A percentile compares a stretch with the other conserved stretches of the same genome.
Conservation (phyloP, 2,888 invertebrate genomes). For the Tiliacea aurago region DNA sequence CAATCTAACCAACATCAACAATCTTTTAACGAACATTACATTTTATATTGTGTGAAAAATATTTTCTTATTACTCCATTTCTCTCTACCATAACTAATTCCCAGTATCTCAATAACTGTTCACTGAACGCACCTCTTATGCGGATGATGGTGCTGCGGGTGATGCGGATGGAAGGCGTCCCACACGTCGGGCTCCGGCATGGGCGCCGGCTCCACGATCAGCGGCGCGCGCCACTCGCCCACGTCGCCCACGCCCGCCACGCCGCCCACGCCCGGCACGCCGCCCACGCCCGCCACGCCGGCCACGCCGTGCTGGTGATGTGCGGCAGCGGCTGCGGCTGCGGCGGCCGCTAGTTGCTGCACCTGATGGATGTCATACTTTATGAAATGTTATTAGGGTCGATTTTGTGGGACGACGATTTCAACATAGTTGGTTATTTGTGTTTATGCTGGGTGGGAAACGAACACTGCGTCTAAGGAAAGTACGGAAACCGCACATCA, state of each 20-base stretch:
- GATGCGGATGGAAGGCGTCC: constrained; percentile 84
- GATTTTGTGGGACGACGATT: constrained; percentile 1
- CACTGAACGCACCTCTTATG: constrained; percentile 79
- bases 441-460: constrained; percentile 9
- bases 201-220: constrained; percentile 93
- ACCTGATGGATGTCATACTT: constrained; percentile 81
- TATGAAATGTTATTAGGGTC: constrained; percentile 44
- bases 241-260: constrained; percentile 75
- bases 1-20: not conserved
- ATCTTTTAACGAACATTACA: not conserved
- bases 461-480: not conserved
- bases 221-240: constrained; percentile 96
- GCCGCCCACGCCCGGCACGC: constrained; percentile 87
- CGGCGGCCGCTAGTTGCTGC: constrained; percentile 95
- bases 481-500: not conserved
- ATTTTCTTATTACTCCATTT: not conserved
- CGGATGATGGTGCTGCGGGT: constrained; percentile 80
- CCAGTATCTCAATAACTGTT: rapidly evolving
- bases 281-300: constrained; percentile 66
- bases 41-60: too few species aligned
- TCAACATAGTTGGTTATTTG: not conserved
- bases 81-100: too few species aligned
- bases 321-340: constrained; percentile 94
- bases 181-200: constrained; percentile 86
- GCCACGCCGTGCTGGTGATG: constrained; percentile 93